Percentiles rank a stretch among this genome's conserved stretches.
phyloP scores from a whole-genome alignment of 2,888 invertebrate genomes.

The Pterobdella sp. region DNA sequence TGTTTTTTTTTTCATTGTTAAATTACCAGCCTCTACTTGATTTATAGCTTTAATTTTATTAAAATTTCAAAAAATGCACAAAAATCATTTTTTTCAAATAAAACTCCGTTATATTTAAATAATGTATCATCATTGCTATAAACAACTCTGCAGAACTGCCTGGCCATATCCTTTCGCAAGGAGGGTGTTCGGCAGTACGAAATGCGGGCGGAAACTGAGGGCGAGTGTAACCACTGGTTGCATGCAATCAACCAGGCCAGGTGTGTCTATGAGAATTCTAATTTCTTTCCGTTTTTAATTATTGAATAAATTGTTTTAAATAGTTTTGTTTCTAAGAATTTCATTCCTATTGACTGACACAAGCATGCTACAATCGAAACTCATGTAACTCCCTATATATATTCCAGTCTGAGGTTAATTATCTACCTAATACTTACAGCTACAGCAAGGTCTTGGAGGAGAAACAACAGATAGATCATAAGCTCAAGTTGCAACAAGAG shows the following conservation, averaged over 20 bases:
- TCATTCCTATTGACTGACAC: too few species aligned
- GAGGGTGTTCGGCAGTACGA: slow-evolving; percentile 82
- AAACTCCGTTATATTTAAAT: too few species aligned
- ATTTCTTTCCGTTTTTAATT: not conserved
- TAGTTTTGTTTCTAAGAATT: not conserved
- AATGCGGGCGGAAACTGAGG: slow-evolving; percentile 71
- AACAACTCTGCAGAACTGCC: slow-evolving; percentile 72
- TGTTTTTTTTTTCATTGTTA: too few species aligned
- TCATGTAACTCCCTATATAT: too few species aligned
- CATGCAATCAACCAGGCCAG: slow-evolving; percentile 79
- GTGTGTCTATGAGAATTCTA: slow-evolving; percentile 54
- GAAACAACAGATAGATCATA: slow-evolving; percentile 83
- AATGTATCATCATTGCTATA: too few species aligned
- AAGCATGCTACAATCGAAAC: too few species aligned
- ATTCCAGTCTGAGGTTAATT: too few species aligned
- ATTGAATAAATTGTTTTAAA: not conserved
- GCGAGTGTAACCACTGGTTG: slow-evolving; percentile 81
- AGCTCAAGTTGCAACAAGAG: slow-evolving; percentile 49
- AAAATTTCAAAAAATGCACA: too few species aligned
- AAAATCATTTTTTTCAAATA: too few species aligned
- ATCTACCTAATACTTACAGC: too few species aligned
- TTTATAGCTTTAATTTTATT: too few species aligned
- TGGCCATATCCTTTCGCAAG: slow-evolving; percentile 74
- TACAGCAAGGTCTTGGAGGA: slow-evolving; percentile 79
- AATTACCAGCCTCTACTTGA: too few species aligned